Conservation (phyloP, 2,113 vertebrate species). For the Myrmecophaga tridactyla region DNA sequence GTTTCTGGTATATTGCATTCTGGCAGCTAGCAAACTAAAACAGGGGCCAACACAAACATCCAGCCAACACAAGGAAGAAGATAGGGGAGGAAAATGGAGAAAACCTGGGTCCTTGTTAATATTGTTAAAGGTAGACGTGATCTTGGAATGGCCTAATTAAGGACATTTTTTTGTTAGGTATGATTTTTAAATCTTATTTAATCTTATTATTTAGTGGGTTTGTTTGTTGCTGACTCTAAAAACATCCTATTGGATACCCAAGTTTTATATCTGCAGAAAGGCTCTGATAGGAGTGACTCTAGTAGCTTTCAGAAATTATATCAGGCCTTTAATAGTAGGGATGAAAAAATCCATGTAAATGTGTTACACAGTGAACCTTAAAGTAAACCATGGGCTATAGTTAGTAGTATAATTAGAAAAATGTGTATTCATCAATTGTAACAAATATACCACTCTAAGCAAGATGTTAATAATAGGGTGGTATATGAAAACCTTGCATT, state of each 20-base stretch:
- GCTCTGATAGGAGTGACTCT: not conserved
- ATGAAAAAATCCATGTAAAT: not conserved
- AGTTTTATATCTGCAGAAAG: not conserved
- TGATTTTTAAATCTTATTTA: not conserved
- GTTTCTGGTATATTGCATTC: too few species aligned
- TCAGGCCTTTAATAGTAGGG: not conserved
- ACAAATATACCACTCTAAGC: too few species aligned
- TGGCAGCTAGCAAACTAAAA: too few species aligned
- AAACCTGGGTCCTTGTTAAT: not conserved
- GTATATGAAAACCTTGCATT: too few species aligned
- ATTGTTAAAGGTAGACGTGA: not conserved
- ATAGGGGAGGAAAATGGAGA: not conserved
- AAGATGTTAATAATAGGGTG: too few species aligned
- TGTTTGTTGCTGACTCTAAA: not conserved
- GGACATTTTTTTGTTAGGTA: not conserved
- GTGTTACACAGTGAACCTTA: too few species aligned
- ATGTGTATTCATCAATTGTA: too few species aligned
- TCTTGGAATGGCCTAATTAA: not conserved
- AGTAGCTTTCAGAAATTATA: not conserved
- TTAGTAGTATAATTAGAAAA: too few species aligned
- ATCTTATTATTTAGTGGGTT: not conserved
- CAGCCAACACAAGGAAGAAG: not conserved
- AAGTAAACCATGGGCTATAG: too few species aligned
- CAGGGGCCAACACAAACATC: not conserved
- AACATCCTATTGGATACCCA: not conserved